phyloP scores from a whole-genome alignment of 2,113 vertebrate genomes.

The Candoia aspera region DNA sequence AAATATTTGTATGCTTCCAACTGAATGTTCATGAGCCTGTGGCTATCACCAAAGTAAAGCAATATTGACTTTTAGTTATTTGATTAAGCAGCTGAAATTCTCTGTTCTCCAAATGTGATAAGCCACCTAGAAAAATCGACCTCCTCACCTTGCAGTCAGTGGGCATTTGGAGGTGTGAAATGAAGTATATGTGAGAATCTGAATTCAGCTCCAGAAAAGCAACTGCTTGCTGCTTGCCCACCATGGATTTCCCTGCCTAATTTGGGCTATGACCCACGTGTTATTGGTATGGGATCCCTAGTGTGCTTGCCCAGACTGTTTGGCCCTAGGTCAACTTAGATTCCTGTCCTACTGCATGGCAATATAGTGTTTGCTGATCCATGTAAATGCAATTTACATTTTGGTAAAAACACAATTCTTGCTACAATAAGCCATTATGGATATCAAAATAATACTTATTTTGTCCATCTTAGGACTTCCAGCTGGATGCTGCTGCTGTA shows the following conservation, averaged over 20 bases:
- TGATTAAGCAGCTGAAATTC: background rate
- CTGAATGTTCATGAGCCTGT: background rate
- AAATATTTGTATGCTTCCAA: background rate
- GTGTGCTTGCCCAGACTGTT: background rate
- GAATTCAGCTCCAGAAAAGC: no score
- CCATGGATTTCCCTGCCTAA: no score
- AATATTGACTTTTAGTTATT: background rate
- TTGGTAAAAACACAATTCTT: background rate
- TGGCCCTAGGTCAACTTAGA: background rate
- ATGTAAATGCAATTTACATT: no score
- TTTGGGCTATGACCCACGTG: no score
- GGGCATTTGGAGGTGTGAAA: no score
- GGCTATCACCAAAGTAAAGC: background rate
- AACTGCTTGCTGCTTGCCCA: no score
- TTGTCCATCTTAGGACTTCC: conserved; percentile 84
- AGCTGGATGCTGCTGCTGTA: conserved; percentile 87
- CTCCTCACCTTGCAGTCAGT: no score
- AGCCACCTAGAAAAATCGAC: no score
- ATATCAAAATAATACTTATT: conserved; percentile 13
- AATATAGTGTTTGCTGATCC: background rate
- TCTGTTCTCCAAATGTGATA: background rate
- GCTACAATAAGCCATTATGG: background rate
- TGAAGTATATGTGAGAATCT: no score
- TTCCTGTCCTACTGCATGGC: background rate
- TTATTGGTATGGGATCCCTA: background rate